Percentiles rank a stretch among this genome's conserved stretches.
phyloP scores from a whole-genome alignment of 2,797 vertebrate species.

The Danio tinwini region DNA sequence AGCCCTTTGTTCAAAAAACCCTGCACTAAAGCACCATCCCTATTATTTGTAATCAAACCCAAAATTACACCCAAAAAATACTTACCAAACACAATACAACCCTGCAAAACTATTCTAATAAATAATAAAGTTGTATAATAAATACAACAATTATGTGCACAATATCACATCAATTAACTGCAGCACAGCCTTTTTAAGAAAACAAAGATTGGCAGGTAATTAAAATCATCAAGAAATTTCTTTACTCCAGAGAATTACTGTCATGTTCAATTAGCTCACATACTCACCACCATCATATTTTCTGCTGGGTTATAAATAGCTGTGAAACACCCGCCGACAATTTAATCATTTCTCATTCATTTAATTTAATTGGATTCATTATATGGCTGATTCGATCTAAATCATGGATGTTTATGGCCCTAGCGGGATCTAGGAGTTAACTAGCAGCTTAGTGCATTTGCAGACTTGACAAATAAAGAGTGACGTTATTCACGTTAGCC shows the following conservation, averaged over 20 bases:
- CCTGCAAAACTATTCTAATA: neutral
- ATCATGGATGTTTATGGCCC: conserved; percentile 31
- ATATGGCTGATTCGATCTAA: conserved; percentile 22
- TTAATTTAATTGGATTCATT: neutral
- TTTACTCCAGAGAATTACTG: neutral
- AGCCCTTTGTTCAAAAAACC: too few species aligned
- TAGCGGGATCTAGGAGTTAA: conserved; percentile 17
- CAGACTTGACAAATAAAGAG: conserved; percentile 42
- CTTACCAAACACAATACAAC: neutral
- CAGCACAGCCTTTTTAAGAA: neutral
- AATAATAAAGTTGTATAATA: too few species aligned
- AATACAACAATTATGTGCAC: neutral
- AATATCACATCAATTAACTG: neutral
- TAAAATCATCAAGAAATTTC: neutral
- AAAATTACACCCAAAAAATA: neutral
- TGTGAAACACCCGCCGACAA: neutral
- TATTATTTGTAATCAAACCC: neutral
- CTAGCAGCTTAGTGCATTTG: conserved; percentile 35
- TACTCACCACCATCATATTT: neutral
- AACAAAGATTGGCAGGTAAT: neutral
- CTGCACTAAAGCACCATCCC: neutral
- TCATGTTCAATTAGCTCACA: conserved; percentile 11
- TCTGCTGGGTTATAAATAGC: conserved; percentile 36
- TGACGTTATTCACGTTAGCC: conserved; percentile 37
- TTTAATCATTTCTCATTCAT: conserved; percentile 33